These are phyloP conservation scores for Tauraco erythrolophus DNA, from an alignment of 2,113 vertebrate species.

Conservation along the genomic window DNA sequence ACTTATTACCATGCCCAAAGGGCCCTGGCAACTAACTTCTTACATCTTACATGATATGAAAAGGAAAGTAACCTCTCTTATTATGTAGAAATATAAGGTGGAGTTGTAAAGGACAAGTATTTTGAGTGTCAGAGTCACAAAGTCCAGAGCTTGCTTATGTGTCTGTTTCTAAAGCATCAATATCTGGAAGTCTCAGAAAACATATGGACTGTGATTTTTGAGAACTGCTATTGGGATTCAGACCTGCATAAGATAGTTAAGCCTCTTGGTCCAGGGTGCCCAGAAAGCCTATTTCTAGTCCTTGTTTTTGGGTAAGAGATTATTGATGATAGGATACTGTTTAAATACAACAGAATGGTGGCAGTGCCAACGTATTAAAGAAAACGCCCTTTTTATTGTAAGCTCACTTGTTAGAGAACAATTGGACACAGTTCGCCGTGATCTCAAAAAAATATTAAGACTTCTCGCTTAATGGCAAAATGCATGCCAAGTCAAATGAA, in stretches of 20 bases:
- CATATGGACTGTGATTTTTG: accelerated
- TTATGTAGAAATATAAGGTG: background rate
- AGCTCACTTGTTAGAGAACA: conserved; percentile 19
- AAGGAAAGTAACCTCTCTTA: background rate
- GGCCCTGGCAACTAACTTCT: background rate
- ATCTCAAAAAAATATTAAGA: background rate
- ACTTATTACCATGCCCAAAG: accelerated
- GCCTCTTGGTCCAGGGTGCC: background rate
- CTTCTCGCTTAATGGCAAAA: conserved; percentile 14
- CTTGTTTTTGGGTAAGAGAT: background rate
- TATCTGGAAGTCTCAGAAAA: background rate
- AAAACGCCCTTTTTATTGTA: background rate
- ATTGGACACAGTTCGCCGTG: background rate
- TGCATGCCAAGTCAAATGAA: conserved; percentile 21
- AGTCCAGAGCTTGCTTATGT: background rate
- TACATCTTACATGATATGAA: background rate
- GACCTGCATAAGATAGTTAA: background rate
- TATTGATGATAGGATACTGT: background rate
- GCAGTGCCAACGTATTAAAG: background rate
- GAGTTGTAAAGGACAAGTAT: background rate
- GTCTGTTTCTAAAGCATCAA: background rate
- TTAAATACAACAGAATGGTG: background rate
- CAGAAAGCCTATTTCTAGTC: background rate
- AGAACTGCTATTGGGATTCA: background rate
- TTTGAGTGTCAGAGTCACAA: background rate